Base-by-base conservation (phyloP, 1,140 invertebrate genomes). In the Drosophila willistoni region DNA sequence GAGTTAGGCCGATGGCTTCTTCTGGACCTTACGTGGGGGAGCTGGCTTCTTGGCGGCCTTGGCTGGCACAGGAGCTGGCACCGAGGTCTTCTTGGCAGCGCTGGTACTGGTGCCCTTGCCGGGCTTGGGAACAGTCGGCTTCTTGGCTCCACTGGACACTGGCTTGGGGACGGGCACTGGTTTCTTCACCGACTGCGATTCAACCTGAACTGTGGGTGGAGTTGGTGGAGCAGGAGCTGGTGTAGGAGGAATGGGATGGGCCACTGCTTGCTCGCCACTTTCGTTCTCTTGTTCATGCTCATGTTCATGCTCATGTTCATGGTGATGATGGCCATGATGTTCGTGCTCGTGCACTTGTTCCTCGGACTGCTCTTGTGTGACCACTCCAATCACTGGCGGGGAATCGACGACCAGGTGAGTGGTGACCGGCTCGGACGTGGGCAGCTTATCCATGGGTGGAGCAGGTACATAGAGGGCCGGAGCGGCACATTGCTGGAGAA, bases 401-500 rank as follows among this genome's bases (percentile, higher is more conserved):
- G 12, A 51, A n/a, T 89, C 74, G 0, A 81, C 69, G 34, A 81
- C 25, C 7, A 66, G 1, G n/a, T 77, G 54, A 13, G 68, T 75
- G 56, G 76, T 80, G 13, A 89, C 62, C 22, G 89, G 73, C 6
- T 79, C 74, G 9, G 75, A 70, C 1, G 75, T 81, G 57, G 90
- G 90, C 68, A 91, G 60, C 12, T 59, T 34, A 25, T 79, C 64
- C 64, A 83, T 71, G 22, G 81, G 61, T 3, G 90, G 90, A 12
- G 90, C 74, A 2, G 90, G 90, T 19, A 91, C 79, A 65, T 81
- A 91, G 51, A 69, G 64, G 0, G 77, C 55, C n/a, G 90, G 81
- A 3, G 57, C 1, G 29, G 79, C 68, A 57, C 90, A 91, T 63
- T 76, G 64, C 61, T 91, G 90, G 54, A 91, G 76, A n/a, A 90